A percentile compares a stretch with the other conserved stretches of the same genome.
phyloP scores from a whole-genome alignment of 1,140 invertebrate genomes.

The Aphidius gifuensis region DNA sequence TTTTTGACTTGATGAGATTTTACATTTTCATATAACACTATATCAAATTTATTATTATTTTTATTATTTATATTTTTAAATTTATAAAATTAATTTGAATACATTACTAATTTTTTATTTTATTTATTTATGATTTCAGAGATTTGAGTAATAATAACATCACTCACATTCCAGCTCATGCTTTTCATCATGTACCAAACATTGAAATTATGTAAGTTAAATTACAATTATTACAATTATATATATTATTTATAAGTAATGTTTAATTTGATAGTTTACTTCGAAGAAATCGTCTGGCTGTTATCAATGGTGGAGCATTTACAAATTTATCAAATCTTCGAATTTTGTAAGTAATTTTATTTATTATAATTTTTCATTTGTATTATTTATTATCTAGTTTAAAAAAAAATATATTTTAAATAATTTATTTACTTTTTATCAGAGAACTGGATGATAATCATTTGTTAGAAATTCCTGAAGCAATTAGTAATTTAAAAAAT shows the following conservation, averaged over 20 bases:
- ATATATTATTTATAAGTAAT: constrained; percentile 3
- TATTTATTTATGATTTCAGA: constrained; percentile 55
- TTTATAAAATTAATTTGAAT: too few relatives aligned
- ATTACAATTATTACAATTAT: constrained; percentile 11
- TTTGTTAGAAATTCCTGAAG: constrained; percentile 64
- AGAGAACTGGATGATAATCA: constrained; percentile 75
- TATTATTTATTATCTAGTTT: constrained; percentile 18
- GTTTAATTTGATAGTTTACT: constrained; percentile 57
- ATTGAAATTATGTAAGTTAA: constrained; percentile 65
- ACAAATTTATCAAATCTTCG: constrained; percentile 62
- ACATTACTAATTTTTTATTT: constrained; percentile 2
- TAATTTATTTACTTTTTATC: constrained; percentile 36
- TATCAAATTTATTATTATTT: constrained; percentile 3
- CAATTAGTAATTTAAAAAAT: constrained; percentile 61
- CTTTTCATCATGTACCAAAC: constrained; percentile 62
- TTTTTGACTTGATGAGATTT: too few relatives aligned
- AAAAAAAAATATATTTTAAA: constrained; percentile 30
- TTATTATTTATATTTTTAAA: neutral
- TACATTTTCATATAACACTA: neutral
- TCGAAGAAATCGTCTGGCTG: constrained; percentile 65
- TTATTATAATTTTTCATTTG: constrained; percentile 16
- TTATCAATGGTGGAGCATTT: constrained; percentile 65
- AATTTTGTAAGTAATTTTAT: constrained; percentile 65
- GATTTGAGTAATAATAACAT: constrained; percentile 68
- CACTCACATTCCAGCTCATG: constrained; percentile 60